phyloP scores from a whole-genome alignment of 2,888 invertebrate genomes.

The Ectemnius lituratus region DNA sequence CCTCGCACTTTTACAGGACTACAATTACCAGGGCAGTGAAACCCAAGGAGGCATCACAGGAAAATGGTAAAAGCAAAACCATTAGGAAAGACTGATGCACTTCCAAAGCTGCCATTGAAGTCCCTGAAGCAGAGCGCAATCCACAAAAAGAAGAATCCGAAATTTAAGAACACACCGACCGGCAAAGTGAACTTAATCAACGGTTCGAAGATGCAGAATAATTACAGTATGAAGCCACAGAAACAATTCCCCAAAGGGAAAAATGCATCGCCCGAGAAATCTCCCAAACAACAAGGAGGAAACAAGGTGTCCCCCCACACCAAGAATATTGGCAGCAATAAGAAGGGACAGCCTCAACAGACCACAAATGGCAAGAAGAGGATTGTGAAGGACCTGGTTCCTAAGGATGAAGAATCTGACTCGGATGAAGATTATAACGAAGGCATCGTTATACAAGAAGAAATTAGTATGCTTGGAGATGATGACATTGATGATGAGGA shows the following conservation, averaged over 20 bases:
- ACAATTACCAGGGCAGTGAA: background rate
- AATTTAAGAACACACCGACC: slow-evolving; percentile 60
- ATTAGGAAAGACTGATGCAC: background rate
- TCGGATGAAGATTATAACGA: slow-evolving; percentile 37
- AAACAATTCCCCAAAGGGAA: slow-evolving; percentile 17
- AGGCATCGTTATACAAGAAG: slow-evolving; percentile 14
- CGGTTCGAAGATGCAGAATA: slow-evolving; percentile 15
- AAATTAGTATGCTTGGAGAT: slow-evolving; percentile 26
- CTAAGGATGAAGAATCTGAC: slow-evolving; percentile 9
- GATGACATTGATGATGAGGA: slow-evolving; percentile 34
- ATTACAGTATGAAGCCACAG: background rate
- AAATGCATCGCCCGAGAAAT: slow-evolving; percentile 1
- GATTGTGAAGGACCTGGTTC: background rate
- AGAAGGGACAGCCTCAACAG: slow-evolving; percentile 8
- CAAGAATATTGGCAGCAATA: slow-evolving; percentile 2
- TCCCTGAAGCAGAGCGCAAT: slow-evolving; percentile 29
- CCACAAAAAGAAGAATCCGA: slow-evolving; percentile 49
- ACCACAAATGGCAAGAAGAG: background rate
- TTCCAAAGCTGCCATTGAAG: background rate
- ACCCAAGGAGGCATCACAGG: background rate
- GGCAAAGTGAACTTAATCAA: slow-evolving; percentile 61
- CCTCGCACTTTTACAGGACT: background rate
- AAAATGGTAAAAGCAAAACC: slow-evolving; percentile 39
- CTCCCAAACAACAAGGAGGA: slow-evolving; percentile 9
- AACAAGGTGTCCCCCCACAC: background rate